Conservation (phyloP, 2,888 invertebrate genomes). For the Habrosyne pyritoides region DNA sequence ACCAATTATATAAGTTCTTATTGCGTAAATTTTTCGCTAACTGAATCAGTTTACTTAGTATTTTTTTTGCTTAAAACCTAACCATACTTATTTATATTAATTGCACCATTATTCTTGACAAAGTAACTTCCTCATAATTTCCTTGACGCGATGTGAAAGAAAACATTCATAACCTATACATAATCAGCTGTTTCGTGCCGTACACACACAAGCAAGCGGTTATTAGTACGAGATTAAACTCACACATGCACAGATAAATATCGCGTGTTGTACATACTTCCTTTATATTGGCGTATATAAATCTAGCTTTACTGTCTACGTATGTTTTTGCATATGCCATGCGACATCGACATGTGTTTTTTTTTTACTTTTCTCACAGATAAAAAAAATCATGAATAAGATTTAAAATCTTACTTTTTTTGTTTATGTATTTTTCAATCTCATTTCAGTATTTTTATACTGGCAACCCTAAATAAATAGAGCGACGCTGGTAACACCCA, state of each 20-base stretch:
- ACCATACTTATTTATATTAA: background rate
- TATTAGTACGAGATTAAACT: conserved; percentile 1
- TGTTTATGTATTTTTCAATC: background rate
- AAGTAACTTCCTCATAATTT: background rate
- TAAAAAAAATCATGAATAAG: too few species aligned
- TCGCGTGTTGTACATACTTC: background rate
- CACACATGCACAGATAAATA: background rate
- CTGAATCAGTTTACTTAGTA: too few species aligned
- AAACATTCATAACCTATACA: background rate
- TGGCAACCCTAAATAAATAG: background rate
- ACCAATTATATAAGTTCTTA: too few species aligned
- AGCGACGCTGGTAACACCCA: conserved; percentile 2
- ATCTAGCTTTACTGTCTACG: background rate
- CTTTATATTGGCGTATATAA: background rate
- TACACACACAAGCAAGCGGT: background rate
- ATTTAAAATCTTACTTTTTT: background rate
- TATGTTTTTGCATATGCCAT: background rate
- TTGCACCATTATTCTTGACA: conserved; percentile 1
- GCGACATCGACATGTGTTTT: background rate
- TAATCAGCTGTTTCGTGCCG: conserved; percentile 3
- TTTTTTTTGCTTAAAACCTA: too few species aligned
- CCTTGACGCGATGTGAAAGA: background rate
- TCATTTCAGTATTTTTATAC: background rate
- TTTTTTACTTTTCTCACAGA: too few species aligned
- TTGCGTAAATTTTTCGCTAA: too few species aligned